Evolutionary conservation across 2,888 invertebrate species (phyloP).

Genomic region (Sphaerophoria rueppellii): DNA sequence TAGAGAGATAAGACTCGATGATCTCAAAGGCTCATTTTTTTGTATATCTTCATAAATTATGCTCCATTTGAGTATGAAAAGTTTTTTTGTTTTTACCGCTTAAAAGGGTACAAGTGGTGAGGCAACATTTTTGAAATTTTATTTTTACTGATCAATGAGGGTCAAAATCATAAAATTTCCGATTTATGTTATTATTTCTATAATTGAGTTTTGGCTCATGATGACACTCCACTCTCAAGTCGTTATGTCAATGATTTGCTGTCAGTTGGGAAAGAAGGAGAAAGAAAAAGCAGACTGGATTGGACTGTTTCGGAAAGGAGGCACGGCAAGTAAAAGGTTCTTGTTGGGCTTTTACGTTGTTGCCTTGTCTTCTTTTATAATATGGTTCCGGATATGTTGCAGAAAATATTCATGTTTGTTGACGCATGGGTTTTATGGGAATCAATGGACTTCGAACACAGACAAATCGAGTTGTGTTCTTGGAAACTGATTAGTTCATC

Average conservation of each 20-base stretch:
- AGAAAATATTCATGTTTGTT: not conserved
- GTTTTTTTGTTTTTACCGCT: constrained; percentile 35
- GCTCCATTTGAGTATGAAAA: constrained; percentile 35
- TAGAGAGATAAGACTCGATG: constrained; percentile 2
- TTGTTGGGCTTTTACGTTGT: not conserved
- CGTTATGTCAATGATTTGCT: constrained; percentile 28
- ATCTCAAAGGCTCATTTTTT: constrained; percentile 33
- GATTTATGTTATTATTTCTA: constrained; percentile 29
- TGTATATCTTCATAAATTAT: constrained; percentile 32
- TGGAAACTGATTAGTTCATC: no score
- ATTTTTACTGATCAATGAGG: constrained; percentile 45
- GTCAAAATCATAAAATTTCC: constrained; percentile 64
- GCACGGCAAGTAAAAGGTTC: constrained; percentile 2
- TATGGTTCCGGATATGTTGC: not conserved
- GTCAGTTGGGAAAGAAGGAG: not conserved
- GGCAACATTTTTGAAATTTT: not conserved
- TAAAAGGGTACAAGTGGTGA: not conserved
- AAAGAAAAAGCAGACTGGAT: not conserved
- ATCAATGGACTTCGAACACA: no score
- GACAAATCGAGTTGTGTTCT: no score
- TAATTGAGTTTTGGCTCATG: constrained; percentile 13
- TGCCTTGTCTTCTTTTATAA: not conserved
- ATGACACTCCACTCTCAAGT: constrained; percentile 23
- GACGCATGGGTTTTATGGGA: not conserved
- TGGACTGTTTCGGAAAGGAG: not conserved